These are phyloP conservation scores for Silurus asotus DNA, from an alignment of 2,113 vertebrate species.

Conservation along the genomic window DNA sequence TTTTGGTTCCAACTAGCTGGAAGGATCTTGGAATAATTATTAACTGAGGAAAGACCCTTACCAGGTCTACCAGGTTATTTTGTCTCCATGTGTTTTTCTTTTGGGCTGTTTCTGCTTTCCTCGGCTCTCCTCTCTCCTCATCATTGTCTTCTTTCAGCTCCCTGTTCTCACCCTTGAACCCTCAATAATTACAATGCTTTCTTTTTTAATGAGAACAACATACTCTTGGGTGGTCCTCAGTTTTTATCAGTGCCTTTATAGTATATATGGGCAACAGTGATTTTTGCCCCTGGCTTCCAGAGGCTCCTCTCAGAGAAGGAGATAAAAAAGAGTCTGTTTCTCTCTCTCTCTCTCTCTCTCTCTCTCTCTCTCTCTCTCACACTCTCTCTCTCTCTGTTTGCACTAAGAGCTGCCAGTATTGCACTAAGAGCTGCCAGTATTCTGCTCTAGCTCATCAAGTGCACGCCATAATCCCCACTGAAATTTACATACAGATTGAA, in stretches of 20 bases:
- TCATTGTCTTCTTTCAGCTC: not conserved
- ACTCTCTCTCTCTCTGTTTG: constrained; percentile 16
- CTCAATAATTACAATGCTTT: not conserved
- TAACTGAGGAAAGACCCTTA: not conserved
- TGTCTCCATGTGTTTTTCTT: not conserved
- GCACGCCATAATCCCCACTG: constrained; percentile 35
- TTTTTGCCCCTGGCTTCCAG: constrained; percentile 33
- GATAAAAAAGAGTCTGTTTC: constrained; percentile 4
- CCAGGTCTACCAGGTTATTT: not conserved
- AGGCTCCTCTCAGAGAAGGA: constrained; percentile 38
- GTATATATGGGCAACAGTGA: not conserved
- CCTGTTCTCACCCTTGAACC: not conserved
- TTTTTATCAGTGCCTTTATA: not conserved
- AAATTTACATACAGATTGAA: constrained; percentile 59
- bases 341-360: not conserved
- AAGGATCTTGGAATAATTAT: not conserved
- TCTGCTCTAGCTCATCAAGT: constrained; percentile 48
- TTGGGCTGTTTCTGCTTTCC: not conserved
- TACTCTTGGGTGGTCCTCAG: not conserved
- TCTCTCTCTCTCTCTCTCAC: too few species aligned
- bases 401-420: constrained; percentile 40
- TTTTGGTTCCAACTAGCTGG: not conserved
- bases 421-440: constrained; percentile 38
- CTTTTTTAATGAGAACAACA: not conserved
- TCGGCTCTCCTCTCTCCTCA: not conserved